Percentiles rank a stretch among this genome's conserved stretches.
Conservation (phyloP, 2,113 vertebrate species). For the Sigmodon hispidus region DNA sequence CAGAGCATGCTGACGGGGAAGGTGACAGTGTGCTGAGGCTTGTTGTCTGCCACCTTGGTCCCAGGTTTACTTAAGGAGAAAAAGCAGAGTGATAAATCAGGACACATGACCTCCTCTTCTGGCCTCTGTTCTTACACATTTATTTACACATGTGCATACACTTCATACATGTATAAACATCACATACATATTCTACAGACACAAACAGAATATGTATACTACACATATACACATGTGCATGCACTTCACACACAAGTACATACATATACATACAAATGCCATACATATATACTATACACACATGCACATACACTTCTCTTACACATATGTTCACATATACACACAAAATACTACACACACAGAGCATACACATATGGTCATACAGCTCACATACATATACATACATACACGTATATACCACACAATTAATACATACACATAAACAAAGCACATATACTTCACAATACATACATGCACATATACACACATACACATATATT, state of each 20-base stretch:
- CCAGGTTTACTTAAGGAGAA: not conserved
- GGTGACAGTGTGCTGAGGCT: not conserved
- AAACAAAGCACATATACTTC: not conserved
- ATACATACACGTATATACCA: not conserved
- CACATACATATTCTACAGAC: not conserved
- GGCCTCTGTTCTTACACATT: not conserved
- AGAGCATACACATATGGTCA: not conserved
- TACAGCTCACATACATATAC: not conserved
- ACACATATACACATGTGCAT: not conserved
- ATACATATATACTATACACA: not conserved
- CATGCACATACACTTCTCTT: not conserved
- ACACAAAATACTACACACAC: not conserved
- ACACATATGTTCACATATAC: not conserved
- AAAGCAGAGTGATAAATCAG: no score
- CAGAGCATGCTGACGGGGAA: not conserved
- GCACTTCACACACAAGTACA: not conserved
- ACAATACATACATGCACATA: not conserved
- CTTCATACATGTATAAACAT: not conserved
- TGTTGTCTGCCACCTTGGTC: not conserved
- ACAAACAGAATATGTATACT: not conserved
- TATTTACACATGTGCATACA: not conserved
- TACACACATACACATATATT: not conserved
- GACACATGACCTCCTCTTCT: not conserved
- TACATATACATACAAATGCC: not conserved
- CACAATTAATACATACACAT: not conserved